Conservation (phyloP, 2,888 invertebrate species). For the Andrena praecox region DNA sequence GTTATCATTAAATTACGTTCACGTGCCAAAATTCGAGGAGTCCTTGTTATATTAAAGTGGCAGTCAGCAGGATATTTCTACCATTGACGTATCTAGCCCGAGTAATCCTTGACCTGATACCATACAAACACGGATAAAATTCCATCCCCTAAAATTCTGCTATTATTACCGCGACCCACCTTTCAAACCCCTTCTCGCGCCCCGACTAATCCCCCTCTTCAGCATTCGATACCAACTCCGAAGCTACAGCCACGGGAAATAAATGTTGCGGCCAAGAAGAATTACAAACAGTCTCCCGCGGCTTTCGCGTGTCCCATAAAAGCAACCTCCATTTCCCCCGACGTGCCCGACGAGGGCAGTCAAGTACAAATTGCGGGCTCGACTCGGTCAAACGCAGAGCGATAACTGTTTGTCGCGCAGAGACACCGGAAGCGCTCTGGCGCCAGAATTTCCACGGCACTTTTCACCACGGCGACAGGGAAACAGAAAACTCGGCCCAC, state of each 20-base stretch:
- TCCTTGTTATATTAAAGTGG: too few species aligned
- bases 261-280: conserved; percentile 14
- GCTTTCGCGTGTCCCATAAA: conserved; percentile 3
- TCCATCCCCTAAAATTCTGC: too few species aligned
- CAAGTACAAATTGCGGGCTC: conserved; percentile 55
- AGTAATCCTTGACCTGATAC: too few species aligned
- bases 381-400: conserved; percentile 52
- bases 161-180: too few species aligned
- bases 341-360: conserved; percentile 21
- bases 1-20: too few species aligned
- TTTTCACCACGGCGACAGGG: conserved; percentile 25
- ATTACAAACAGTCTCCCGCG: conserved; percentile 5
- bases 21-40: too few species aligned
- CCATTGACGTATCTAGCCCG: too few species aligned
- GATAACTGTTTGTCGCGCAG: conserved; percentile 38
- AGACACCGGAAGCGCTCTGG: not conserved
- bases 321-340: conserved; percentile 28
- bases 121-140: too few species aligned
- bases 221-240: not conserved
- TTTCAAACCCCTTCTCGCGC: too few species aligned
- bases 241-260: not conserved
- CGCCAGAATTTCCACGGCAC: conserved; percentile 30
- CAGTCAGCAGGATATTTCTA: too few species aligned
- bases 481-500: conserved; percentile 27
- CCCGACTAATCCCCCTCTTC: not conserved